Evolutionary conservation across 1,140 invertebrate genomes (phyloP).

Genomic region (Drosophila parabipectinata): DNA sequence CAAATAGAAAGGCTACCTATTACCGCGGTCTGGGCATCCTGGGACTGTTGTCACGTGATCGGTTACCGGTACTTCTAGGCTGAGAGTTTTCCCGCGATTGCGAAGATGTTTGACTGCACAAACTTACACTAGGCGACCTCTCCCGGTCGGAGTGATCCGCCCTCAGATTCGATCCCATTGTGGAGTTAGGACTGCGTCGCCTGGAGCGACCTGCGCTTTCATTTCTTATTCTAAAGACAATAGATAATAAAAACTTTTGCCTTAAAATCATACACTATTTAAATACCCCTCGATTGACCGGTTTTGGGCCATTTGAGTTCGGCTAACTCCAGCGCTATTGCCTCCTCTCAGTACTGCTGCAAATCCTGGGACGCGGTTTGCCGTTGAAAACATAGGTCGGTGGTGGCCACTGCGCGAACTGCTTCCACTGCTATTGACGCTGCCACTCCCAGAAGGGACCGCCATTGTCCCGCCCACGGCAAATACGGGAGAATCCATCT

Average conservation of each 20-base stretch:
- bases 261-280: too few relatives aligned
- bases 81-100: constrained; percentile 74
- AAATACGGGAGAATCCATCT: constrained; percentile 85
- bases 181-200: constrained; percentile 66
- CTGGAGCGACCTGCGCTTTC: constrained; percentile 78
- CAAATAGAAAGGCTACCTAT: background rate
- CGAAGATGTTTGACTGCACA: constrained; percentile 67
- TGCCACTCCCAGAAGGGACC: constrained; percentile 69
- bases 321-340: constrained; percentile 69
- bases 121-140: constrained; percentile 66
- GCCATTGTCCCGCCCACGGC: constrained; percentile 69
- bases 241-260: background rate
- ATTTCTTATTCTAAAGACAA: constrained; percentile 69
- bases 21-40: constrained; percentile 88
- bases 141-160: constrained; percentile 52
- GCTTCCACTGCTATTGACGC: constrained; percentile 33
- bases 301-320: constrained; percentile 79
- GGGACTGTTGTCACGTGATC: constrained; percentile 89
- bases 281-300: constrained; percentile 79
- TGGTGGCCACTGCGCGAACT: constrained; percentile 74
- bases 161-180: constrained; percentile 47
- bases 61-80: constrained; percentile 74
- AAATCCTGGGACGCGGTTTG: constrained; percentile 88
- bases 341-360: constrained; percentile 87
- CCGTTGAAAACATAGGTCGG: constrained; percentile 86